Evolutionary conservation across 2,888 invertebrate genomes (phyloP).

Genomic region (Timema podura): DNA sequence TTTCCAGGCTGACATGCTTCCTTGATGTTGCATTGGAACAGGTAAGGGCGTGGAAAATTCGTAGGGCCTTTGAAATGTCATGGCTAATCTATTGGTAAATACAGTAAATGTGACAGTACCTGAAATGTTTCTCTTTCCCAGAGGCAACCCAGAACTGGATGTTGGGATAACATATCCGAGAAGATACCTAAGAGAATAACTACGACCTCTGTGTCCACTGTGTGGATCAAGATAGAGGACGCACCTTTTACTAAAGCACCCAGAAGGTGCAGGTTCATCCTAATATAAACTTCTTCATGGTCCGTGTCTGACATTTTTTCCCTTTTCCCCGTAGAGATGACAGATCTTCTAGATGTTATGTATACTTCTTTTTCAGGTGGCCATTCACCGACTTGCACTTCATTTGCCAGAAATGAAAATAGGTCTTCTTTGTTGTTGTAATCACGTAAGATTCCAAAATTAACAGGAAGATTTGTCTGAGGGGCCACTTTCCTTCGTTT

Average conservation of each 20-base stretch:
- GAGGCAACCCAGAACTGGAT: neutral
- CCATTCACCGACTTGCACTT: too few species aligned
- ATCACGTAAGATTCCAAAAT: slow-evolving; percentile 2
- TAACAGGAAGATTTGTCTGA: neutral
- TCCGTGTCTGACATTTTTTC: neutral
- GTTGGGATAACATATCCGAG: neutral
- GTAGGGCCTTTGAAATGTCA: neutral
- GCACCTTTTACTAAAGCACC: neutral
- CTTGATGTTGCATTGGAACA: neutral
- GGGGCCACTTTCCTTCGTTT: neutral
- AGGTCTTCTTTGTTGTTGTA: neutral
- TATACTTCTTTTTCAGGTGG: neutral
- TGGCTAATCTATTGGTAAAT: neutral
- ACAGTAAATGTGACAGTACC: neutral
- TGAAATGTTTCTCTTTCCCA: neutral
- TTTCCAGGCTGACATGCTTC: neutral
- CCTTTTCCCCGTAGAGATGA: neutral
- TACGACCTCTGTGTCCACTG: neutral
- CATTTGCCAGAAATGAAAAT: too few species aligned
- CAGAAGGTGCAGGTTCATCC: neutral
- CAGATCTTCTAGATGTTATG: slow-evolving; percentile 1
- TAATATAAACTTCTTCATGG: neutral
- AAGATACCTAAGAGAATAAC: neutral
- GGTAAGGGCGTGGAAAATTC: neutral
- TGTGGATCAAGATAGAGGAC: neutral